Percentiles rank a stretch among this genome's conserved stretches.
phyloP scores from a whole-genome alignment of 2,888 invertebrate genomes.

The Bombylius major region DNA sequence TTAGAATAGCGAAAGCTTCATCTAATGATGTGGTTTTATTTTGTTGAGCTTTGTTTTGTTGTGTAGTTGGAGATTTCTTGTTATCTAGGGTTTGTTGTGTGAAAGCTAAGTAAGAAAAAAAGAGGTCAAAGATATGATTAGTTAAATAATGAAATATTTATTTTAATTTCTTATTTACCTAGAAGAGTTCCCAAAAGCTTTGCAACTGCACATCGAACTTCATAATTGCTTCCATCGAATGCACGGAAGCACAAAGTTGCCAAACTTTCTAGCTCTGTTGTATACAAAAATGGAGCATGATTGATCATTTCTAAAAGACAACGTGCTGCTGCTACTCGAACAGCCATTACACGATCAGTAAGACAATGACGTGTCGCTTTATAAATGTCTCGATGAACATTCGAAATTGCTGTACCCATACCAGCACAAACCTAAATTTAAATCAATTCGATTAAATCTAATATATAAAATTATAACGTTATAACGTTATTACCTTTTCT shows the following conservation, averaged over 20 bases:
- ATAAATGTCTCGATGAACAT: conserved; percentile 78
- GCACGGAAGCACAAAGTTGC: conserved; percentile 86
- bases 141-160: too few relatives aligned
- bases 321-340: conserved; percentile 85
- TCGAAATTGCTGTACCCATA: conserved; percentile 84
- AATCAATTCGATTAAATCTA: not conserved
- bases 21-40: conserved; percentile 60
- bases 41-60: conserved; percentile 6
- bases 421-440: conserved; percentile 54
- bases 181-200: conserved; percentile 79
- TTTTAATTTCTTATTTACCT: conserved; percentile 34
- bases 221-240: conserved; percentile 84
- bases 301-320: conserved; percentile 82
- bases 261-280: conserved; percentile 81
- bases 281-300: conserved; percentile 71
- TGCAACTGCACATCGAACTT: conserved; percentile 83
- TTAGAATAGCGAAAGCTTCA: conserved; percentile 79
- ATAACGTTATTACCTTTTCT: conserved; percentile 63
- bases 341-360: conserved; percentile 84
- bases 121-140: too few relatives aligned
- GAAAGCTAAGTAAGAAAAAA: conserved; percentile 34
- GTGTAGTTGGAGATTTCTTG: conserved; percentile 22
- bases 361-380: conserved; percentile 79
- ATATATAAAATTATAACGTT: too few relatives aligned
- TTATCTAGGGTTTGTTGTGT: conserved; percentile 59